Evolutionary conservation across 2,113 vertebrate genomes (phyloP), one percentile per base, ranked within the genome.

Genomic region (Lagopus muta): DNA sequence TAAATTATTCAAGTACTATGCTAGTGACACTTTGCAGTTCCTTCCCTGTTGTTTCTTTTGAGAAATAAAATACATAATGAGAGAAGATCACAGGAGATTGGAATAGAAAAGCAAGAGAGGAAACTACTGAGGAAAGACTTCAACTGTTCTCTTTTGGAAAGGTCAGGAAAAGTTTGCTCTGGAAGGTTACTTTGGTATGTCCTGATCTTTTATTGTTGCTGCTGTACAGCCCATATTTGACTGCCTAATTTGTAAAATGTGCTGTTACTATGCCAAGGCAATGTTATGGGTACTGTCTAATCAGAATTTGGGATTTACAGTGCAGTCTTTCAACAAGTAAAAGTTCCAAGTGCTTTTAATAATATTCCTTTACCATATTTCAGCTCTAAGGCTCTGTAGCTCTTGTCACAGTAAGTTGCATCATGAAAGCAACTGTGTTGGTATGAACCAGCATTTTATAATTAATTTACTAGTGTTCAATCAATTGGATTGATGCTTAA

Each of bases 381-480:
- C 2, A 64, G 47, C 79, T 92, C 47, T 60, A 64, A 87, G 62
- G 71, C 71, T 91, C 47, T 89, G 47, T 79, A 82, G 57, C 48
- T 85, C 71, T 85, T 89, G 82, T 82, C 89, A 82, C 71, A 75
- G 21, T 69, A 50, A 92, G 52, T 71, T 89, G 78, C 34, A 24
- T 89, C 34, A 47, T 28, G 22, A 42, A 86, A 89, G 91, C 70
- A 75, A 84, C 78, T 89, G 84, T 92, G 71, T 64, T 91, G 76
- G 52, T 82, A 28, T 81, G 52, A 94, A 87, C 32, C 43, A 65
- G 38, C 34, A 78, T 43, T 96, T 92, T 36, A 60, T 67, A 69
- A 89, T 82, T 89, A 82, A 89, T 77, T 73, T 90, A 64, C 40
- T 52, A 55, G 61, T 36, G 52, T 75, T 87, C 74, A 82, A 43